phyloP scores from a whole-genome alignment of 1,140 invertebrate genomes.

The Bombus superbus region DNA sequence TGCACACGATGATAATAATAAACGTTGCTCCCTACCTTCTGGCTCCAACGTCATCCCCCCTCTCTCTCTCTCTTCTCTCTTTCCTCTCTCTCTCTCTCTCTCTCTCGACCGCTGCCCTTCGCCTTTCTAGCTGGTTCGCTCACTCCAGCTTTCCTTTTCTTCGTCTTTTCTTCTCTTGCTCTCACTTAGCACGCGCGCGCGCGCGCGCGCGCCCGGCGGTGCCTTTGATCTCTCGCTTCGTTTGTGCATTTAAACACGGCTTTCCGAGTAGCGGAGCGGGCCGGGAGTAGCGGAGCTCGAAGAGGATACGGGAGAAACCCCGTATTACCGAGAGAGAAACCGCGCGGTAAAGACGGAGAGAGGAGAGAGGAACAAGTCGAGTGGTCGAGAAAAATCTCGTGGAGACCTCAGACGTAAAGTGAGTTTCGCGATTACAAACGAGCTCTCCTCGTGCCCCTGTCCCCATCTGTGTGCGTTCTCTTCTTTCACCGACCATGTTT shows the following conservation, averaged over 20 bases:
- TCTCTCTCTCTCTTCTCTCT: neutral
- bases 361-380: slow-evolving; percentile 63
- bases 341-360: neutral
- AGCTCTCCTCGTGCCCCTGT: slow-evolving; percentile 54
- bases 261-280: slow-evolving; percentile 67
- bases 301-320: slow-evolving; percentile 41
- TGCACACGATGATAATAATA: slow-evolving; percentile 74
- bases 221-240: slow-evolving; percentile 79
- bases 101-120: neutral
- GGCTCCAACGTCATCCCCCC: neutral
- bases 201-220: slow-evolving; percentile 59
- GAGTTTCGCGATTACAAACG: slow-evolving; percentile 74
- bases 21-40: slow-evolving; percentile 60
- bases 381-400: slow-evolving; percentile 72
- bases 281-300: slow-evolving; percentile 5
- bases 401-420: slow-evolving; percentile 68
- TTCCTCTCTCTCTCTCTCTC: slow-evolving; percentile 19
- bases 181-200: slow-evolving; percentile 55
- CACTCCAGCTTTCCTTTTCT: slow-evolving; percentile 16
- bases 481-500: neutral
- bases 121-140: neutral
- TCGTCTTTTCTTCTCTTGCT: slow-evolving; percentile 32
- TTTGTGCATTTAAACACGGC: slow-evolving; percentile 80
- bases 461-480: neutral
- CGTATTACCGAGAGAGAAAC: slow-evolving; percentile 18